Evolutionary conservation across 2,888 invertebrate genomes (phyloP), one percentile per base, ranked within the genome.

Genomic region (Aleiodes testaceus): DNA sequence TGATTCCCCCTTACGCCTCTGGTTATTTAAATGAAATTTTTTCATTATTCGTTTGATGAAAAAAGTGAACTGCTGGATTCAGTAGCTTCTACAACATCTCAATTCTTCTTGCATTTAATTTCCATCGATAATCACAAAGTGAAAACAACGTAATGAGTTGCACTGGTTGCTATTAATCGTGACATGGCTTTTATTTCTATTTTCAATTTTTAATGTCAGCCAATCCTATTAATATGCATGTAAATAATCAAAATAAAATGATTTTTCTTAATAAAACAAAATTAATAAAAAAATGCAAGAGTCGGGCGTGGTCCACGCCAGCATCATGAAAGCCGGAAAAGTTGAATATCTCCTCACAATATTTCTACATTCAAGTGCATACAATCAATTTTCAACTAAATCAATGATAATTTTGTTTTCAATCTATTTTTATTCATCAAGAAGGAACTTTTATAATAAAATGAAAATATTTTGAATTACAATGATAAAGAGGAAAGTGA

Each of bases 271-370:
- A 44, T 44, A 44, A 42, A 16, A 18, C 16, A 42, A 49, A 16
- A 49, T n/a, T 16, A 16, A 16, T 14, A n/a, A 63, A 45, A 42
- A 44, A 11, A 22, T 4, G 45, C 18, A 45, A 44, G 42, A 44
- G 44, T 61, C 42, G 61, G 45, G 42, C 20, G 63, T 63, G 63
- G 45, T 44, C 18, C 45, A 36, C n/a, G 14, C 30, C 55, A 55
- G 36, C 63, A 44, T 63, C 20, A 63, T 45, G 63, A 63, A 63
- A 63, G 42, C 18, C 45, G 63, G 63, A 45, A 63, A 63, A 63
- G 63, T 63, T 49, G 11, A 49, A 49, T 16, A 49, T 49, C 49
- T 16, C 5, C 4, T 14, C 45, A 14, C 49, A 49, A 49, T 49
- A 5, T 16, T 49, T 49, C n/a, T 16, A 14, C 7, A 49, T 49